Base-by-base conservation (phyloP, 2,888 invertebrate genomes). In the Phengaris alcon region DNA sequence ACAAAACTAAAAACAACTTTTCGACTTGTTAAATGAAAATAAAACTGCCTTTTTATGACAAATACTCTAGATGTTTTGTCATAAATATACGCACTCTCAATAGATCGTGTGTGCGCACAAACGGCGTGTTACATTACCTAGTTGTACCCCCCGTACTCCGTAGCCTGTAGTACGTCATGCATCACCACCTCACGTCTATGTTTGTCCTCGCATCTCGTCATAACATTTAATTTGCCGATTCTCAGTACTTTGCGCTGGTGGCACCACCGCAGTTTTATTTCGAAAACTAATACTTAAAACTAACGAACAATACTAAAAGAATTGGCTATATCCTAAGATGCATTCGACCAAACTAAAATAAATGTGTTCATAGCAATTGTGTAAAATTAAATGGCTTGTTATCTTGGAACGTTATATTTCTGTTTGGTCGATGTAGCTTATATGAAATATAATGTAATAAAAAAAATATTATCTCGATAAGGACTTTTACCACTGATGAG, bases 131-230 rank as follows among this genome's bases (percentile, higher is more conserved):
- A 64, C 15, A 57, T 57, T 9, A 15, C 35, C 35, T 64, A 64
- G 64, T 64, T 59, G 22, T 46, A n/a, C n/a, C 22, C 35, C 35
- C 12, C 2, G 35, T 35, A 35, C 35, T 35, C 35, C 35, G 35
- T 35, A 35, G 35, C 1, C 4, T 35, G 64, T 64, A 64, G 64
- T 64, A 12, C 35, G 22, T 64, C 64, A 44, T 15, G 22, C 7
- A 6, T 7, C 13, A 13, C 22, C 70, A 70, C 6, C 48, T 51
- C 69, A 69, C n/a, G 52, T 72, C 72, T 72, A 72, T 54, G 72
- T 72, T 72, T 54, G 35, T 72, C 72, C 22, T 72, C 72, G 72
- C 72, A 52, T 22, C 52, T 12, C 12, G 52, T 52, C 22, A 51
- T 72, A 10, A 7, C 72, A 54, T 72, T 54, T 72, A 54, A 13